phyloP scores from a whole-genome alignment of 2,888 invertebrate species.

The Taenaris catops region DNA sequence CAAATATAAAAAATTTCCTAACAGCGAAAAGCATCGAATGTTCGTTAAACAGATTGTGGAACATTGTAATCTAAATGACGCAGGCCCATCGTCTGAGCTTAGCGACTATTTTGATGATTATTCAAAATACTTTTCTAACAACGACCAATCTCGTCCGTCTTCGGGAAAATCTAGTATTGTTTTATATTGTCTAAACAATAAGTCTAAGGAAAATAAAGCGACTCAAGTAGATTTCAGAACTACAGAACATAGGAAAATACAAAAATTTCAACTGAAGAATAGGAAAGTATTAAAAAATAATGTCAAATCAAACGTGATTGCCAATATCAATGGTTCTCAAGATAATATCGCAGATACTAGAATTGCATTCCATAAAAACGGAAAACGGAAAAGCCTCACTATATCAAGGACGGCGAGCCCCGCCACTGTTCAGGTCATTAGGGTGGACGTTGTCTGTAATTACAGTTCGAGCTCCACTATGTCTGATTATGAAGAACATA shows the following conservation, averaged over 20 bases:
- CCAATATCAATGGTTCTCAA: constrained; percentile 25
- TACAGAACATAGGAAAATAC: constrained; percentile 30
- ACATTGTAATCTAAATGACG: constrained; percentile 37
- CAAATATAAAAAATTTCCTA: constrained; percentile 51
- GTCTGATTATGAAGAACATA: constrained; percentile 43
- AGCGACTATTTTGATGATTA: constrained; percentile 60
- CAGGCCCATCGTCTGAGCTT: constrained; percentile 46
- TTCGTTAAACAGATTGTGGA: constrained; percentile 57
- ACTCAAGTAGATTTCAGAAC: constrained; percentile 39
- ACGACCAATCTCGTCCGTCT: constrained; percentile 49
- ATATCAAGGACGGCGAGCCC: constrained; percentile 67
- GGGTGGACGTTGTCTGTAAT: constrained; percentile 71
- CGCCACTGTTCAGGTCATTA: constrained; percentile 68
- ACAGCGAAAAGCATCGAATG: constrained; percentile 55
- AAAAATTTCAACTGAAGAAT: constrained; percentile 27
- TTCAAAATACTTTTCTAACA: constrained; percentile 51
- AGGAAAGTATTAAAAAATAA: constrained; percentile 25
- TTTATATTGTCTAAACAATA: constrained; percentile 35
- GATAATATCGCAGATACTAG: constrained; percentile 40
- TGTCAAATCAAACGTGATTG: constrained; percentile 19
- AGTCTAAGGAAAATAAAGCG: constrained; percentile 42
- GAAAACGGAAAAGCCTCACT: constrained; percentile 63
- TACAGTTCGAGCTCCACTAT: constrained; percentile 37
- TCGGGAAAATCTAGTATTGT: constrained; percentile 54
- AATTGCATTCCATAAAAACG: constrained; percentile 49